These are phyloP conservation scores for Trinectes maculatus DNA, from an alignment of 2,113 vertebrate genomes.

Conservation along the genomic window DNA sequence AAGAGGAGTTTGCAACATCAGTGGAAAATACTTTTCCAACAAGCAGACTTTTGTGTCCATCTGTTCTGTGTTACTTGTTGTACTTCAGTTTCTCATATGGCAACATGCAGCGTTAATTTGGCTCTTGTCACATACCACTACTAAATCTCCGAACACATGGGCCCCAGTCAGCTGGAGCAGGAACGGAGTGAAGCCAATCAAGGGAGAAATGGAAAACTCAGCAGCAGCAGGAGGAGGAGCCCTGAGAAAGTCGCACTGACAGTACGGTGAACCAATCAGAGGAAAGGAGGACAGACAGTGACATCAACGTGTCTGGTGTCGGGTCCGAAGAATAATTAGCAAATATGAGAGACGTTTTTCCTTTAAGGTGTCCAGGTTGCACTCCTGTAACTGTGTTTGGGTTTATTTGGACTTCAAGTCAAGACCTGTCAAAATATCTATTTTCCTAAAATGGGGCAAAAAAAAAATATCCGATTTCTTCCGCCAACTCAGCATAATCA, in stretches of 20 bases:
- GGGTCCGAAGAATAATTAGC: background rate
- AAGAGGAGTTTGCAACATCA: conserved; percentile 62
- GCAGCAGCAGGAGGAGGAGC: conserved; percentile 41
- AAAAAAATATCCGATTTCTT: background rate
- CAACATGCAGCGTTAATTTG: conserved; percentile 76
- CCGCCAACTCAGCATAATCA: background rate
- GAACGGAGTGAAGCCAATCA: conserved; percentile 42
- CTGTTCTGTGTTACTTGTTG: conserved; percentile 76
- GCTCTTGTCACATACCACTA: conserved; percentile 67
- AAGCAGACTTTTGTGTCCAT: conserved; percentile 72
- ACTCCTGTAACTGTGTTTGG: background rate
- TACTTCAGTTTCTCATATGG: conserved; percentile 67
- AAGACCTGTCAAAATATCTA: background rate
- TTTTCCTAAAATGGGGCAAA: conserved; percentile 6
- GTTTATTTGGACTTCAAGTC: background rate
- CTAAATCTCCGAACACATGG: conserved; percentile 61
- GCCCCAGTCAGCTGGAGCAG: conserved; percentile 62
- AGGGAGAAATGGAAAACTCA: conserved; percentile 46
- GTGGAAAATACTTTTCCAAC: conserved; percentile 77
- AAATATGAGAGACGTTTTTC: background rate
- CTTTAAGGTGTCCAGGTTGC: background rate
- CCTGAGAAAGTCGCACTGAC: conserved; percentile 9
- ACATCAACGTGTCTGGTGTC: background rate
- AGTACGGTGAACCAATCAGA: conserved; percentile 6
- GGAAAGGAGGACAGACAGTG: conserved; percentile 5